phyloP scores from a whole-genome alignment of 2,113 vertebrate genomes.

The Cricetomys ansorgei region DNA sequence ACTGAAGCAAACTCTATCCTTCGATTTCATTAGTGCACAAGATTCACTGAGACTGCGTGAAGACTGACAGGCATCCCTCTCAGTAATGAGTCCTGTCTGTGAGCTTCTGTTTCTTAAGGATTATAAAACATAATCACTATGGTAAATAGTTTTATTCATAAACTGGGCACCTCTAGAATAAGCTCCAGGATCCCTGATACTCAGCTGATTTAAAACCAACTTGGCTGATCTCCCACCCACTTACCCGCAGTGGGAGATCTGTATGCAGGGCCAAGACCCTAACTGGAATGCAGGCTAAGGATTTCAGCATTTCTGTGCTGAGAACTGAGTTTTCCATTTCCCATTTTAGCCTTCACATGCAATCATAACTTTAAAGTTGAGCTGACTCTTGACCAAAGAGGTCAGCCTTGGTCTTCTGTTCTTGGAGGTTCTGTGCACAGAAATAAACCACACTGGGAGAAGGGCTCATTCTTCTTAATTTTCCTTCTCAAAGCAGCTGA shows the following conservation, averaged over 20 bases:
- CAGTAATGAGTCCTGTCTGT: neutral
- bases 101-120: constrained; percentile 21
- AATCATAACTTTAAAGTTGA: constrained; percentile 82
- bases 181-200: constrained; percentile 9
- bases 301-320: constrained; percentile 74
- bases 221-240: constrained; percentile 46
- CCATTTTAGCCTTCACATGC: constrained; percentile 81
- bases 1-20: neutral
- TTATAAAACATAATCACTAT: constrained; percentile 8
- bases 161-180: constrained; percentile 52
- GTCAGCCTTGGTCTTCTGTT: constrained; percentile 71
- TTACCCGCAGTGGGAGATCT: constrained; percentile 50
- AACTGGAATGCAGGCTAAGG: constrained; percentile 75
- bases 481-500: neutral
- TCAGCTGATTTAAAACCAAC: constrained; percentile 11
- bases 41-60: neutral
- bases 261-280: constrained; percentile 24
- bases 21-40: neutral
- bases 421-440: constrained; percentile 67
- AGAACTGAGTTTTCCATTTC: constrained; percentile 79
- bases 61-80: neutral
- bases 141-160: constrained; percentile 44
- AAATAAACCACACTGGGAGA: constrained; percentile 73
- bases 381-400: constrained; percentile 77
- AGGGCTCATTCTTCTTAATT: neutral